A percentile compares a stretch with the other conserved stretches of the same genome.
These are phyloP conservation scores for Pheosia tremula DNA, from an alignment of 2,888 invertebrate species.

Conservation along the genomic window DNA sequence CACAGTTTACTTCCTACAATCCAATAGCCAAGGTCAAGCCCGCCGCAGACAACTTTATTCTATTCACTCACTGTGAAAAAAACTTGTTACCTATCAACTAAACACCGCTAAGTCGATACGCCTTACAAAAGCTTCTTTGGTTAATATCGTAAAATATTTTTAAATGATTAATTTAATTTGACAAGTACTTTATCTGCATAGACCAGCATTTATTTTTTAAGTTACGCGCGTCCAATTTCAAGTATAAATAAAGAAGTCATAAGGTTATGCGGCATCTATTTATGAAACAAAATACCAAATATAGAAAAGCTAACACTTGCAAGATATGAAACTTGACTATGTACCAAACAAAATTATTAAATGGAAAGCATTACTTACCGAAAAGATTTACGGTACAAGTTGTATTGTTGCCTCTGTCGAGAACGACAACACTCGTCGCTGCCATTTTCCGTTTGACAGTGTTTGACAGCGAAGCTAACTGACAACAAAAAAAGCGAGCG, in stretches of 20 bases:
- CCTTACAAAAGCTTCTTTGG: conserved; percentile 16
- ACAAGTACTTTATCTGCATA: conserved; percentile 1
- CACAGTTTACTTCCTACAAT: conserved; percentile 84
- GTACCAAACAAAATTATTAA: conserved; percentile 21
- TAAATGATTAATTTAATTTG: conserved; percentile 11
- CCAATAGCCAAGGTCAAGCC: conserved; percentile 81
- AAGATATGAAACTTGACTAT: too few species aligned
- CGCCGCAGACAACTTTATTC: conserved; percentile 76
- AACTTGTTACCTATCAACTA: conserved; percentile 68
- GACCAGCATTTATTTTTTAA: conserved; percentile 56
- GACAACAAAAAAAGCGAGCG: conserved; percentile 61
- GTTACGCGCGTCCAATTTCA: conserved; percentile 71
- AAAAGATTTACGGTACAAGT: conserved; percentile 98
- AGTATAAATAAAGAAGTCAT: conserved; percentile 66
- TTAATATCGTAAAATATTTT: conserved; percentile 2
- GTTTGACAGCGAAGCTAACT: conserved; percentile 81
- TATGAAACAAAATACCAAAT: background rate
- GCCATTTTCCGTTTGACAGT: conserved; percentile 87
- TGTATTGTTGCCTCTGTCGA: conserved; percentile 98
- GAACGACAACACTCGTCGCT: conserved; percentile 97
- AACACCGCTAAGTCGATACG: conserved; percentile 37
- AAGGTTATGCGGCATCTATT: conserved; percentile 61
- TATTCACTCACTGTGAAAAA: conserved; percentile 71
- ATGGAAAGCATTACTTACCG: conserved; percentile 86
- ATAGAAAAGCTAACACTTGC: background rate